Base-by-base conservation (phyloP, 1,140 invertebrate species). In the Pseudomyrmex flavicornis region DNA sequence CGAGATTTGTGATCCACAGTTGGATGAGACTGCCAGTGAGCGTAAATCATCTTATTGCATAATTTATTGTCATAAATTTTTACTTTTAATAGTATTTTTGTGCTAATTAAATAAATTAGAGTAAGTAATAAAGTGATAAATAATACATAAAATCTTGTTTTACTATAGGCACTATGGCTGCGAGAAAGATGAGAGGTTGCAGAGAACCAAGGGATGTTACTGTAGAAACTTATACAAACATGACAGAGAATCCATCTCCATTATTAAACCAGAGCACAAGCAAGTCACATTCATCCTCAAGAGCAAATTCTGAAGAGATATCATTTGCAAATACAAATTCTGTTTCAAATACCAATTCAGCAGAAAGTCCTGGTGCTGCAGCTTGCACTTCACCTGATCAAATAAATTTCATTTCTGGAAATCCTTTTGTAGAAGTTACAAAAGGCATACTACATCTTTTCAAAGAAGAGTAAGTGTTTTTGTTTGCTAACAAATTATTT, bases 361-460 rank as follows among this genome's bases (percentile, higher is more conserved):
- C 35, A 35, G 35, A 35, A 35, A 35, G 35, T 35, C 35, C 35
- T 83, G 92, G 88, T 70, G 89, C 89, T 70, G 88, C 87, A 10
- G 83, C 88, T 83, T 87, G 94, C 93, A 87, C 95, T 82, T 86
- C 90, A 92, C 75, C 88, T 56, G 95, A 96, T 75, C 96, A 97
- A 88, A 97, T 97, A n/a, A 96, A 95, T 72, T 99, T 99, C 94
- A 97, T 98, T 84, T 99, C 97, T 91, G 99, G 99, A 2, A 99
- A 99, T 95, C 99, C 99, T 10, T 97, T 98, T 91, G 98, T 99
- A 8, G 99, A 99, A 95, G 96, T 98, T 48, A 99, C 98, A 0
- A 99, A 98, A 93, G 99, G 99, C 63, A 97, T 99, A 65, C 95
- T 99, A 26, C 99, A 99, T 95, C 95, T 99, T 1, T 99, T 98